Percentiles rank a stretch among this genome's conserved stretches.
phyloP scores from a whole-genome alignment of 2,888 invertebrate genomes.

The Lasius fuliginosus region DNA sequence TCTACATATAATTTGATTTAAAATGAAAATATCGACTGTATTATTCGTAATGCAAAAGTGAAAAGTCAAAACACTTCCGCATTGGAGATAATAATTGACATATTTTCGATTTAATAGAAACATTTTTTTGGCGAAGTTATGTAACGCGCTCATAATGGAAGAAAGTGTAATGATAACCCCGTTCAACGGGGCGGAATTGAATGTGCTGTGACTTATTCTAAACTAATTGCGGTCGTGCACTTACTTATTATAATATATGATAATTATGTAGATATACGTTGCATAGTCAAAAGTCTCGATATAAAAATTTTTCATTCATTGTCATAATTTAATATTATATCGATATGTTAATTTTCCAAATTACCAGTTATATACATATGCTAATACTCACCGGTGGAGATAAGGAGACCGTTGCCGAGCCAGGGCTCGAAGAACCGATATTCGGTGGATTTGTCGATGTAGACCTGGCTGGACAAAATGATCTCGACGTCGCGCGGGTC shows the following conservation, averaged over 20 bases:
- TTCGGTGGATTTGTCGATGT: slow-evolving; percentile 93
- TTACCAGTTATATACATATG: not conserved
- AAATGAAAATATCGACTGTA: not conserved
- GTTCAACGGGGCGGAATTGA: not conserved
- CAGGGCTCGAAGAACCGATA: slow-evolving; percentile 94
- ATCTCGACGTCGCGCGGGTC: slow-evolving; percentile 93
- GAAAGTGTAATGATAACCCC: not conserved
- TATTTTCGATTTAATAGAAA: not conserved
- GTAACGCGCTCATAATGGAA: not conserved
- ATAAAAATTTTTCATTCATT: not conserved
- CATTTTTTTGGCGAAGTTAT: not conserved
- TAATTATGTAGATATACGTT: not conserved
- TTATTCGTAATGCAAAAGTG: not conserved
- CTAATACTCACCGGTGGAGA: slow-evolving; percentile 90
- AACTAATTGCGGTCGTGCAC: not conserved
- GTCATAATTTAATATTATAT: not conserved
- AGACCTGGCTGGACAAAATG: slow-evolving; percentile 92
- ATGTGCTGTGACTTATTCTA: not conserved
- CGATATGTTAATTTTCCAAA: not conserved
- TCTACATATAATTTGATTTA: not conserved
- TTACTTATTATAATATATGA: too few species aligned
- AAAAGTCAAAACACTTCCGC: not conserved
- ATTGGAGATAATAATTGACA: not conserved
- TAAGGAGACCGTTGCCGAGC: slow-evolving; percentile 94
- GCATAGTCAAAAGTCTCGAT: not conserved